These are phyloP conservation scores for Brienomyrus brachyistius DNA, from an alignment of 2,113 vertebrate species.

Conservation along the genomic window DNA sequence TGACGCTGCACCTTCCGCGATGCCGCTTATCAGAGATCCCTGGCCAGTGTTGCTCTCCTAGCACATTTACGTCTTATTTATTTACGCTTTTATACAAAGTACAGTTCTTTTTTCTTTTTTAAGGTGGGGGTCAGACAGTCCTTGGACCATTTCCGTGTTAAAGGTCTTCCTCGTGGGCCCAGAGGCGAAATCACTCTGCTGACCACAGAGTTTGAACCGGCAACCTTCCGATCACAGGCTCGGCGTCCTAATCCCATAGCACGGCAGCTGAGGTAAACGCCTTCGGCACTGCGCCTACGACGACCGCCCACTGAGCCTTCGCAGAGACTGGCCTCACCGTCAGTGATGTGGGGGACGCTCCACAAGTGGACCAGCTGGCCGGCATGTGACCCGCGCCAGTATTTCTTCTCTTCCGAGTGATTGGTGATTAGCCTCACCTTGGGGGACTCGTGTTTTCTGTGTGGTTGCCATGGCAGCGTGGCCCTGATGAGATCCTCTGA, in stretches of 20 bases:
- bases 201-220: not conserved
- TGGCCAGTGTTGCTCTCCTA: not conserved
- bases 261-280: not conserved
- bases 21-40: not conserved
- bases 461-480: slow-evolving; percentile 18
- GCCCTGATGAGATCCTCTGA: not conserved
- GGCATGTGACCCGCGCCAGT: not conserved
- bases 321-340: not conserved
- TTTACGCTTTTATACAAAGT: not conserved
- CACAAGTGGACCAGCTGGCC: not conserved
- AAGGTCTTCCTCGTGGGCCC: not conserved
- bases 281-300: not conserved
- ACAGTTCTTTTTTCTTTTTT: not conserved
- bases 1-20: not conserved
- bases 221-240: not conserved
- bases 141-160: not conserved
- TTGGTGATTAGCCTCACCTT: slow-evolving; percentile 12
- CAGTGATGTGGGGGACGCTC: not conserved
- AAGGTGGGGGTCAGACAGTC: not conserved
- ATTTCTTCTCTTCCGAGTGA: not conserved
- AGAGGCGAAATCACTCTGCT: not conserved
- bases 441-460: slow-evolving; percentile 5
- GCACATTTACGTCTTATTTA: not conserved
- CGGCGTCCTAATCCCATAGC: not conserved
- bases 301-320: not conserved